A percentile compares a stretch with the other conserved stretches of the same genome.
Evolutionary conservation across 2,113 vertebrate species (phyloP).

Genomic region (Neolamprologus cancellatus): DNA sequence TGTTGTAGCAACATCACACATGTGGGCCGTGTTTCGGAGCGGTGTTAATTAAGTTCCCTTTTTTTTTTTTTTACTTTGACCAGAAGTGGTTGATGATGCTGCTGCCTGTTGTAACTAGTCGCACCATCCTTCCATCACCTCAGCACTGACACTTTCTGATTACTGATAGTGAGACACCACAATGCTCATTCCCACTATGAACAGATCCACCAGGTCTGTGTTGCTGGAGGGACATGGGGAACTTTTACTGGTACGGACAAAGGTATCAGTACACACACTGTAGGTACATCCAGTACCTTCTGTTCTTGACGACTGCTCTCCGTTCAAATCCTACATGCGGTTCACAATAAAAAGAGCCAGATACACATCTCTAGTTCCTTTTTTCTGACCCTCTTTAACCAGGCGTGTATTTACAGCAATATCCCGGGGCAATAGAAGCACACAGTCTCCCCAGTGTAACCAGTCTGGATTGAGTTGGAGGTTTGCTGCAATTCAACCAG

Average conservation of each 20-base stretch:
- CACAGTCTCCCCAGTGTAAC: background rate
- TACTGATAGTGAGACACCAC: background rate
- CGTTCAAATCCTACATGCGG: background rate
- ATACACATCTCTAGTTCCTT: background rate
- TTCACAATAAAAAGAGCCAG: background rate
- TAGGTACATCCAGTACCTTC: background rate
- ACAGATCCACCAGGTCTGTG: background rate
- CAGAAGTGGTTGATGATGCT: background rate
- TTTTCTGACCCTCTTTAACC: background rate
- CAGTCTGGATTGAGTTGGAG: background rate
- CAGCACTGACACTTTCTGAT: background rate
- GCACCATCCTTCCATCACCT: background rate
- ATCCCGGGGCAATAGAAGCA: background rate
- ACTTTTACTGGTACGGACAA: fast-evolving
- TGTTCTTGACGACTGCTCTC: background rate
- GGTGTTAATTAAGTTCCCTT: background rate
- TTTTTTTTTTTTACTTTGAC: background rate
- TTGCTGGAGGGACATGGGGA: fast-evolving
- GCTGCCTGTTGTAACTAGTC: background rate
- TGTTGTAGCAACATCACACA: background rate
- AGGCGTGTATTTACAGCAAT: background rate
- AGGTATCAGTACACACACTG: background rate
- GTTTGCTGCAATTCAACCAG: background rate
- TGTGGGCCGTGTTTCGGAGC: fast-evolving
- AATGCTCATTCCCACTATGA: background rate